A percentile compares a stretch with the other conserved stretches of the same genome.
Conservation (phyloP, 2,888 invertebrate species). For the Volucella bombylans region DNA sequence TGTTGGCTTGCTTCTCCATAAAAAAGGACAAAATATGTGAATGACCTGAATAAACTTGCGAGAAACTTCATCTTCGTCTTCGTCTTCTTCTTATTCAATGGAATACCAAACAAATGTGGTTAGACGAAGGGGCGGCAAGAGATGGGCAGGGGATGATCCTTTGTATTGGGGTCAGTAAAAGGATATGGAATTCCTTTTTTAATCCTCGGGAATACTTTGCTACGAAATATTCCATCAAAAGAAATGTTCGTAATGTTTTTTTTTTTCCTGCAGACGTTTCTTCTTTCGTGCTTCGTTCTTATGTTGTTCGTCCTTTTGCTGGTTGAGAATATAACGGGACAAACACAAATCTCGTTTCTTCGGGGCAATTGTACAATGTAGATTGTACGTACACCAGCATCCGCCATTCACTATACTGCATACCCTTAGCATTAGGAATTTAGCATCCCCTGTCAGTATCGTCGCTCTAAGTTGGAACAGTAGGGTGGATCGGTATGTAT, state of each 20-base stretch:
- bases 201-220: constrained; percentile 38
- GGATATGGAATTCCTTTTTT: constrained; percentile 41
- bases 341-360: constrained; percentile 67
- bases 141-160: too few species aligned
- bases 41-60: constrained; percentile 58
- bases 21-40: constrained; percentile 50
- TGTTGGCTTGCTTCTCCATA: background rate
- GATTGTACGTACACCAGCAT: constrained; percentile 1
- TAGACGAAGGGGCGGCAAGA: too few species aligned
- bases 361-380: constrained; percentile 47
- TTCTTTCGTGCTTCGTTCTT: background rate
- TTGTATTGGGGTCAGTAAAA: constrained; percentile 45
- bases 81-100: too few species aligned
- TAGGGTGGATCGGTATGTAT: too few species aligned
- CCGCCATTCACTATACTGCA: constrained; percentile 9
- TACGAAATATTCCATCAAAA: constrained; percentile 66
- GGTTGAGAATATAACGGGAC: constrained; percentile 19
- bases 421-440: too few species aligned
- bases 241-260: constrained; percentile 68
- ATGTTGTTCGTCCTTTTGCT: background rate
- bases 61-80: background rate
- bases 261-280: constrained; percentile 28
- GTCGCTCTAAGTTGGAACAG: too few species aligned
- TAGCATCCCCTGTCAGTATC: too few species aligned
- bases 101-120: too few species aligned